phyloP scores from a whole-genome alignment of 2,797 vertebrate genomes.

The Stomatorhinus walkeri region DNA sequence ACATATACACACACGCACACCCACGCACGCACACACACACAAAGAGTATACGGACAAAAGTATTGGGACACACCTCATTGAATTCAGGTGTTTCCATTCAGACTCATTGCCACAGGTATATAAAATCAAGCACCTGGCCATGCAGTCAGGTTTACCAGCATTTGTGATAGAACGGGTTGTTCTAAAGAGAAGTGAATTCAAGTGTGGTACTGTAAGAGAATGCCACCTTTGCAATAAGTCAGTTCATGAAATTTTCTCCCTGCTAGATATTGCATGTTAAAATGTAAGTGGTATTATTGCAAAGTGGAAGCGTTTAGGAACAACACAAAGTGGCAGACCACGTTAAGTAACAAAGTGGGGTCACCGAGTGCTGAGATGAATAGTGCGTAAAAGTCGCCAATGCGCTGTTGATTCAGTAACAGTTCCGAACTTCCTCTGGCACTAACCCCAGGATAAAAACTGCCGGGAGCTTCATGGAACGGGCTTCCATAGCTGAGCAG shows the following conservation, averaged over 20 bases:
- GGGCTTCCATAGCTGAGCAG: background rate
- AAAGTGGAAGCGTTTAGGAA: background rate
- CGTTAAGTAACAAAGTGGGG: background rate
- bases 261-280: background rate
- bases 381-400: background rate
- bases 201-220: background rate
- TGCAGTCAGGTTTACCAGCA: background rate
- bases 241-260: background rate
- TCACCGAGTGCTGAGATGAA: background rate
- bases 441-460: background rate
- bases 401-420: background rate
- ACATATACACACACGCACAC: background rate
- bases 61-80: background rate
- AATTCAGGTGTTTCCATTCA: background rate
- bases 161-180: background rate
- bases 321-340: background rate
- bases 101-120: background rate
- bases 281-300: background rate
- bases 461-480: background rate
- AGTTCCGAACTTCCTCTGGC: background rate
- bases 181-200: background rate
- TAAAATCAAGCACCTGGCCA: background rate
- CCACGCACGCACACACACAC: background rate
- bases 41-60: background rate
- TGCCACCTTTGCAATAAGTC: background rate